phyloP scores from a whole-genome alignment of 2,797 vertebrate genomes.

The Nothura maculosa region DNA sequence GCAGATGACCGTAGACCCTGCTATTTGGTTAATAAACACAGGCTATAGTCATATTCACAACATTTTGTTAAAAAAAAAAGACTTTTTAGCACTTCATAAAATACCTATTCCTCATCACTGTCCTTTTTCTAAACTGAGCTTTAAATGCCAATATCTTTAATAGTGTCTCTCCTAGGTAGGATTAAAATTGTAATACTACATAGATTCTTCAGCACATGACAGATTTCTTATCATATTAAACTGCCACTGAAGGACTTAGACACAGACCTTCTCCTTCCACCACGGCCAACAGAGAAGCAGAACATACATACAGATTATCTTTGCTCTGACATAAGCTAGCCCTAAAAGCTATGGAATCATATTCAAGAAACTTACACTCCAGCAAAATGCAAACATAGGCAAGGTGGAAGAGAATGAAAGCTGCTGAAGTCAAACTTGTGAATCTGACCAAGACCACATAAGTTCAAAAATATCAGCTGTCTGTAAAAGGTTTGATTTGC shows the following conservation, averaged over 20 bases:
- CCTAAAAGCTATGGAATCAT: neutral
- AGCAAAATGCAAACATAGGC: neutral
- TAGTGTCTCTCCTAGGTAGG: neutral
- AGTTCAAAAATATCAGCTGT: neutral
- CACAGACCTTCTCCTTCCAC: neutral
- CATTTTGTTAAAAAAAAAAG: neutral
- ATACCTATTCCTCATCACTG: neutral
- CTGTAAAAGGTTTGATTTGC: neutral
- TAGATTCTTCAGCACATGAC: neutral
- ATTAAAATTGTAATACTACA: neutral
- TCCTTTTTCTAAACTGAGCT: neutral
- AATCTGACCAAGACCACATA: neutral
- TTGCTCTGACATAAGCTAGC: neutral
- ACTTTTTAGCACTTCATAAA: neutral
- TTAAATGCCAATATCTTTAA: neutral
- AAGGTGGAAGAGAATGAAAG: neutral
- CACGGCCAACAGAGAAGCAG: neutral
- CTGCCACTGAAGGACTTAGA: rapidly evolving
- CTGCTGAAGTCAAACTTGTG: neutral
- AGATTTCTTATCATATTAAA: neutral
- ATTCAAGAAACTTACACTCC: neutral
- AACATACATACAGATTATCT: neutral
- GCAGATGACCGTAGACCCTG: neutral
- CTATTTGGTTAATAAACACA: neutral
- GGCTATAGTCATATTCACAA: neutral